Evolutionary conservation across 2,888 invertebrate species (phyloP).

Genomic region (Frankliniella fusca): DNA sequence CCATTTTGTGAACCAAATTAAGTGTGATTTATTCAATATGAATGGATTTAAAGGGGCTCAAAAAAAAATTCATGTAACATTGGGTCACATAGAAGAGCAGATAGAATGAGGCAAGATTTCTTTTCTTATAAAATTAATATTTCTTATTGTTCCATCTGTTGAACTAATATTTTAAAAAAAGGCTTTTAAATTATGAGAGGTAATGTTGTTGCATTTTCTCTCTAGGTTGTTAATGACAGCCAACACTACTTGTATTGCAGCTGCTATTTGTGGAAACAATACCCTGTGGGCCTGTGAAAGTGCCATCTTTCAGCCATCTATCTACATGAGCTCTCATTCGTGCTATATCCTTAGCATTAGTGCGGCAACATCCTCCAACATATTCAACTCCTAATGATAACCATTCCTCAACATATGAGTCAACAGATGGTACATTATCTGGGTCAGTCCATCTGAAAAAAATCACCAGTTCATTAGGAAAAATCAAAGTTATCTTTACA

Average conservation of each 20-base stretch:
- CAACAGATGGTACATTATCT: conserved; percentile 66
- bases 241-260: background rate
- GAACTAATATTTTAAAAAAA: background rate
- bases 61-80: too few species aligned
- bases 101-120: background rate
- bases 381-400: conserved; percentile 72
- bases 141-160: background rate
- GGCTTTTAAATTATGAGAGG: background rate
- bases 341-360: conserved; percentile 74
- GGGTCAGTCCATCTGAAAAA: conserved; percentile 65
- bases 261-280: conserved; percentile 2
- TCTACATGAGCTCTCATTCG: conserved; percentile 64
- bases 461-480: background rate
- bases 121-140: background rate
- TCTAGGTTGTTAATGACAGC: background rate
- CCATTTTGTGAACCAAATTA: too few species aligned
- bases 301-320: conserved; percentile 45
- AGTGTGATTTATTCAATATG: too few species aligned
- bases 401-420: conserved; percentile 74
- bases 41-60: too few species aligned
- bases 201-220: background rate
- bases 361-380: conserved; percentile 89
- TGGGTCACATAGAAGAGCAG: background rate
- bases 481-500: too few species aligned
- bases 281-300: background rate